These are phyloP conservation scores for Tyrannus savana DNA, from an alignment of 2,113 vertebrate species.

Conservation along the genomic window DNA sequence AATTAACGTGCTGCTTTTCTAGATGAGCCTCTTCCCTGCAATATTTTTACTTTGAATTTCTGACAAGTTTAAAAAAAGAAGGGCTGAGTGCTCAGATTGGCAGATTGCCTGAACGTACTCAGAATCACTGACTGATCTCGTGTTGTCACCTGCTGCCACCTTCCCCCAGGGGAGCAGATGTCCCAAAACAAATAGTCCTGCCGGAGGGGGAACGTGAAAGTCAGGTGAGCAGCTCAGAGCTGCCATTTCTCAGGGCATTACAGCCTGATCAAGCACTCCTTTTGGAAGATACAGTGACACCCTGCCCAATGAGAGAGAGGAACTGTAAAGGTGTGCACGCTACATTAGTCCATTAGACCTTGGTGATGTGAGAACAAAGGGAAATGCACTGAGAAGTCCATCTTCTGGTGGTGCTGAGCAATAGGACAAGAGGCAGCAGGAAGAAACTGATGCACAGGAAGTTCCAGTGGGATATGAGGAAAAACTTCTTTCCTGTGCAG, in stretches of 20 bases:
- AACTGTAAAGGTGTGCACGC: not conserved
- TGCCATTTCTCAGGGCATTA: not conserved
- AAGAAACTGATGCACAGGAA: not conserved
- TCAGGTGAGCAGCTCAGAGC: not conserved
- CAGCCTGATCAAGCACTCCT: not conserved
- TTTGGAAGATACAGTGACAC: not conserved
- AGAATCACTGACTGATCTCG: not conserved
- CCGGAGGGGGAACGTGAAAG: not conserved
- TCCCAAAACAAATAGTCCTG: not conserved
- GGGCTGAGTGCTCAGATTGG: constrained; percentile 3
- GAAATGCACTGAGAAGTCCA: not conserved
- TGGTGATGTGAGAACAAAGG: not conserved
- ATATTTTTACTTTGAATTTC: constrained; percentile 21
- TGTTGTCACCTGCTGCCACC: constrained; percentile 34
- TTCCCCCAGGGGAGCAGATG: constrained; percentile 42
- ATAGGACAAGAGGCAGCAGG: not conserved
- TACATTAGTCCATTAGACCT: not conserved
- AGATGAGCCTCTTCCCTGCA: not conserved
- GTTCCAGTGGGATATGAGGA: fast-evolving
- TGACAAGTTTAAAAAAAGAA: constrained; percentile 27
- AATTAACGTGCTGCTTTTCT: constrained; percentile 13
- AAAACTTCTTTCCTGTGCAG: not conserved
- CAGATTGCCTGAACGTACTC: constrained; percentile 33
- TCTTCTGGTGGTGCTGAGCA: not conserved
- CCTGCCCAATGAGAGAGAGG: fast-evolving